phyloP scores from a whole-genome alignment of 2,888 invertebrate genomes.

The Cerceris ruficornis region DNA sequence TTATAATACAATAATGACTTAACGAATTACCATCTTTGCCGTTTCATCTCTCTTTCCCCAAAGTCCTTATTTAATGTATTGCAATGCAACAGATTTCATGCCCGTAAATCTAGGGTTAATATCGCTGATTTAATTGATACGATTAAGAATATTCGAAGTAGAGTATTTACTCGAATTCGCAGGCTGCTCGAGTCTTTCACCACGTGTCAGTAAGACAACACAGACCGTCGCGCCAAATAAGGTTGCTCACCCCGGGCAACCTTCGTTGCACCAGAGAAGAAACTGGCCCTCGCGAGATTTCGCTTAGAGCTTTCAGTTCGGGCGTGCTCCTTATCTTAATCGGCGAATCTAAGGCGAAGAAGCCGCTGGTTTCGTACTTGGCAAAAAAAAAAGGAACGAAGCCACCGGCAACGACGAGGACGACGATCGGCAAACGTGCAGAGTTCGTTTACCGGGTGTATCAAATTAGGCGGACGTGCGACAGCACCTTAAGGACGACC shows the following conservation, averaged over 20 bases:
- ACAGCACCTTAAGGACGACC: slow-evolving; percentile 27
- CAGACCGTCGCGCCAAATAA: slow-evolving; percentile 69
- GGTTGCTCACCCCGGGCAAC: slow-evolving; percentile 69
- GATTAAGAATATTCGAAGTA: not conserved
- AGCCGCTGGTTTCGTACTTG: slow-evolving; percentile 34
- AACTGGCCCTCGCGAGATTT: slow-evolving; percentile 61
- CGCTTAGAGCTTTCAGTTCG: slow-evolving; percentile 59
- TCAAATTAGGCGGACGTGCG: slow-evolving; percentile 48
- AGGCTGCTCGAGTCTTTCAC: slow-evolving; percentile 44
- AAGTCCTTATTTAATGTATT: too few species aligned
- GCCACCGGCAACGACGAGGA: slow-evolving; percentile 11
- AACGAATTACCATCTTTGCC: too few species aligned
- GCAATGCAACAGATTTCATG: too few species aligned
- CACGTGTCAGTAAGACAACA: slow-evolving; percentile 38
- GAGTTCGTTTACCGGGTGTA: slow-evolving; percentile 35
- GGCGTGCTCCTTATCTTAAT: slow-evolving; percentile 66
- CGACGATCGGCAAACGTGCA: not conserved
- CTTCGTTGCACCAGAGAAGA: slow-evolving; percentile 41
- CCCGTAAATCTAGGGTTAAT: too few species aligned
- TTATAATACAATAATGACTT: too few species aligned
- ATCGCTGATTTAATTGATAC: not conserved
- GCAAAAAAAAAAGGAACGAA: slow-evolving; percentile 14
- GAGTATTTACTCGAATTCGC: slow-evolving; percentile 30
- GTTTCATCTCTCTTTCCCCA: too few species aligned
- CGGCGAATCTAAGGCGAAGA: slow-evolving; percentile 68